A percentile compares a stretch with the other conserved stretches of the same genome.
These are phyloP conservation scores for Hofmannophila pseudospretella DNA, from an alignment of 2,888 invertebrate genomes.

Conservation along the genomic window DNA sequence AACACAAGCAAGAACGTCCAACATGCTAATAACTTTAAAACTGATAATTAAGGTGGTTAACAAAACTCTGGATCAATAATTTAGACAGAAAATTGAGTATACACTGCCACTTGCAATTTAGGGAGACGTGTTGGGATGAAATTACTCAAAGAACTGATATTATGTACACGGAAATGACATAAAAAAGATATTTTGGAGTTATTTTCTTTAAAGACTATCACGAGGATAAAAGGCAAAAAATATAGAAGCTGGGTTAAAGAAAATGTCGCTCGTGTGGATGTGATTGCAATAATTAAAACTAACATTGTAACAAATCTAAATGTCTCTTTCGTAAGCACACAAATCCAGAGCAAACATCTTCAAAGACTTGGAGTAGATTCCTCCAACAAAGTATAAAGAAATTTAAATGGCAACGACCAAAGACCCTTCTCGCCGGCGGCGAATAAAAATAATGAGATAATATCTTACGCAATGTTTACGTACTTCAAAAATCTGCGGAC, in stretches of 20 bases:
- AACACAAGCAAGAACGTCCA: slow-evolving; percentile 5
- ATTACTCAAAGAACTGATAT: slow-evolving; percentile 17
- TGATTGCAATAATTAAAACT: slow-evolving; percentile 31
- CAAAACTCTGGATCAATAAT: slow-evolving; percentile 17
- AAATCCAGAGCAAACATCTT: slow-evolving; percentile 26
- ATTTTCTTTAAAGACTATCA: background rate
- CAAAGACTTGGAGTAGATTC: slow-evolving; percentile 21
- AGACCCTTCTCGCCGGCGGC: slow-evolving; percentile 22
- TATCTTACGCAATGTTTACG: slow-evolving; percentile 45
- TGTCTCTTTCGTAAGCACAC: slow-evolving; percentile 16
- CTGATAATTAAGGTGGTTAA: slow-evolving; percentile 14
- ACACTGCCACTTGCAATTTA: slow-evolving; percentile 13
- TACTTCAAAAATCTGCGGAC: slow-evolving; percentile 33
- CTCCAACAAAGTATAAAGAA: slow-evolving; percentile 37
- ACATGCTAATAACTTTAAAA: slow-evolving; percentile 13
- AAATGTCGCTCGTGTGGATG: background rate
- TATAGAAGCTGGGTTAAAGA: background rate
- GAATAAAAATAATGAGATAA: slow-evolving; percentile 34
- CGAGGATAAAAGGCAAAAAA: no score
- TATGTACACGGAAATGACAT: slow-evolving; percentile 11
- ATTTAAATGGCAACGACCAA: slow-evolving; percentile 27
- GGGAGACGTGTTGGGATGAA: slow-evolving; percentile 11
- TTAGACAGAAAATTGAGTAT: slow-evolving; percentile 14
- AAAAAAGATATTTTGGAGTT: background rate
- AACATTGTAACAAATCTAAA: slow-evolving; percentile 38